Evolutionary conservation across 2,888 invertebrate genomes (phyloP).

Genomic region (Rhaphigaster nebulosa): DNA sequence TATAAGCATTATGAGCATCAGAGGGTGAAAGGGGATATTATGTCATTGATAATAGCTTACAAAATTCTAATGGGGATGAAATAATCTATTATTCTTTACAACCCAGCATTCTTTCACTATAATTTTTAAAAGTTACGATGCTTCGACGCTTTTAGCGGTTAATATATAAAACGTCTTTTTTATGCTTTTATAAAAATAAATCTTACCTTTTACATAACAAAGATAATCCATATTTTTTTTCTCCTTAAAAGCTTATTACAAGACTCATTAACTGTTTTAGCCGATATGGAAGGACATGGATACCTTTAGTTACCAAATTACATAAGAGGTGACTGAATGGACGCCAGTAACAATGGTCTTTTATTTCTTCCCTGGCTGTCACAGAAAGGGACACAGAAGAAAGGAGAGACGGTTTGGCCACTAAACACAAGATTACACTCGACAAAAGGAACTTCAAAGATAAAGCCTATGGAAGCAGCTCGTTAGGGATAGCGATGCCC

Average conservation of each 20-base stretch:
- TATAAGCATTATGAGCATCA: background rate
- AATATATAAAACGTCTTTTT: background rate
- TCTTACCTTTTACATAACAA: background rate
- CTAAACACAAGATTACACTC: constrained; percentile 28
- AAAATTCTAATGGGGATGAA: background rate
- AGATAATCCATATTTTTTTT: background rate
- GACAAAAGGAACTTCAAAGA: constrained; percentile 48
- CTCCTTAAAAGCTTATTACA: background rate
- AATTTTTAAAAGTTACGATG: background rate
- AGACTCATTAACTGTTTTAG: background rate
- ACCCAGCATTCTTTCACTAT: background rate
- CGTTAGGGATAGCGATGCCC: background rate
- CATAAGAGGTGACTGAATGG: constrained; percentile 3
- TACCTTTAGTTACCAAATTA: background rate
- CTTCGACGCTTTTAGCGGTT: background rate
- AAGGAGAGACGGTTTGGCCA: background rate
- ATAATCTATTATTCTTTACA: background rate
- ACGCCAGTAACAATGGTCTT: background rate
- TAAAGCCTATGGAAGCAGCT: constrained; percentile 21
- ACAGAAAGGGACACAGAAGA: background rate
- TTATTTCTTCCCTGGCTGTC: background rate
- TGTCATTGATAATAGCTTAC: background rate
- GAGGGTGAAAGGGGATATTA: background rate
- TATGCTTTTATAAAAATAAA: background rate
- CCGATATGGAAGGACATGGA: background rate